Evolutionary conservation across 2,888 invertebrate genomes (phyloP), one percentile per base, ranked within the genome.

Genomic region (Norana najaformis): DNA sequence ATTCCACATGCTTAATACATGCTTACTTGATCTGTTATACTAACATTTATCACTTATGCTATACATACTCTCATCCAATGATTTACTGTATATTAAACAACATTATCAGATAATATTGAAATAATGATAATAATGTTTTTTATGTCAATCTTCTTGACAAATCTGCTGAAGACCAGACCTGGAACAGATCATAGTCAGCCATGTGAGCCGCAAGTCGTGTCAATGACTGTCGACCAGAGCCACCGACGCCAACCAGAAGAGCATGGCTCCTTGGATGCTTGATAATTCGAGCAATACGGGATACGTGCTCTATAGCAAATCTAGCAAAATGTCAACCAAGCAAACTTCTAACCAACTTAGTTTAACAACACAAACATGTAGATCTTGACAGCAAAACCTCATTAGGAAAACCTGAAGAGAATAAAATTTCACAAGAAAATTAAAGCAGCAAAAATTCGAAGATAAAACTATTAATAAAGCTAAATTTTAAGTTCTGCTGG

Each of bases 191-290:
- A 95, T 98, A 98, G 94, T 98, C 98, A 92, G 97, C 97, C 95
- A 98, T 98, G 94, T 98, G 98, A 30, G 98, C 97, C 18, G 98
- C 97, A 91, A 98, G 96, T 90, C 98, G 96, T 1, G 98, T 97
- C 92, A 98, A 96, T 14, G 98, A 98, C 95, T 98, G 98, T 88
- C 98, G 96, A 18, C 98, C 98, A 11, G 98, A 98, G 90, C 98
- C 98, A 36, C 98, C 98, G 41, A 98, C 97, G 11, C 98, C 98
- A 20, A 98, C 97, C 85, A 98, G 95, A 91, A 98, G 96, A 83
- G 97, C 97, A 95, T 98, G 98, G 94, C 97, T 97, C 93, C 97
- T 96, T 18, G 98, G 98, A 95, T 98, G 98, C 93, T 98, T 97
- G 93, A 98, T 96, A 93, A 98, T 97, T 92, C 98, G 97, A 93